Conservation (phyloP, 2,888 invertebrate genomes). For the Nesidiocoris tenuis region DNA sequence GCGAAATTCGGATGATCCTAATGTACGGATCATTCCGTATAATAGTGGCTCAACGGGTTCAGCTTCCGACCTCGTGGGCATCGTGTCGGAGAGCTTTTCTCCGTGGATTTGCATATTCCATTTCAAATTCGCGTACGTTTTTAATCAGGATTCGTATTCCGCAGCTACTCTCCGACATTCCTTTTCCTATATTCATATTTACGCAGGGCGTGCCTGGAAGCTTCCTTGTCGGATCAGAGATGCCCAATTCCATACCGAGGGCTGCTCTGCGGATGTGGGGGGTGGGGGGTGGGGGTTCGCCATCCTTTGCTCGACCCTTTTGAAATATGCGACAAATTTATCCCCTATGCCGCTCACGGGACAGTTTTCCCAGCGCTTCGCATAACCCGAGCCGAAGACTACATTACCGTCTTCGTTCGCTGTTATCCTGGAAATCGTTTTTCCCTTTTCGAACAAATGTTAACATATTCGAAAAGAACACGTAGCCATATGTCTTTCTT, state of each 20-base stretch:
- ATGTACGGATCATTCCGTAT: no score
- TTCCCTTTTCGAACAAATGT: neutral
- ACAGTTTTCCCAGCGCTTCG: neutral
- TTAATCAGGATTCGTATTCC: neutral
- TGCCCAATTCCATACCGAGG: neutral
- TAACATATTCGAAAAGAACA: neutral
- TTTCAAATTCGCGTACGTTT: neutral
- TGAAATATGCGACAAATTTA: conserved; percentile 27
- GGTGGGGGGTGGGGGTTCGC: no score
- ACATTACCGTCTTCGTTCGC: neutral
- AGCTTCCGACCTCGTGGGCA: neutral
- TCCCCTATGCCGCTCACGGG: neutral
- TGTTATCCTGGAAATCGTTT: neutral
- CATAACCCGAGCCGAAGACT: neutral
- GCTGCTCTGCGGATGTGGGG: neutral
- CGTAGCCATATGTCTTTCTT: neutral
- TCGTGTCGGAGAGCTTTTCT: neutral
- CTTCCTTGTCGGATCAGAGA: neutral
- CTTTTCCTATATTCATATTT: neutral
- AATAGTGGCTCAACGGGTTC: no score
- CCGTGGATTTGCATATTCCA: neutral
- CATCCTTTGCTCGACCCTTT: neutral
- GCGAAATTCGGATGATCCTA: no score
- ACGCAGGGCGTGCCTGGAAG: neutral
- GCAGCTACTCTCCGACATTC: neutral